phyloP scores from a whole-genome alignment of 2,113 vertebrate species.

The Hydrochoerus hydrochaeris region DNA sequence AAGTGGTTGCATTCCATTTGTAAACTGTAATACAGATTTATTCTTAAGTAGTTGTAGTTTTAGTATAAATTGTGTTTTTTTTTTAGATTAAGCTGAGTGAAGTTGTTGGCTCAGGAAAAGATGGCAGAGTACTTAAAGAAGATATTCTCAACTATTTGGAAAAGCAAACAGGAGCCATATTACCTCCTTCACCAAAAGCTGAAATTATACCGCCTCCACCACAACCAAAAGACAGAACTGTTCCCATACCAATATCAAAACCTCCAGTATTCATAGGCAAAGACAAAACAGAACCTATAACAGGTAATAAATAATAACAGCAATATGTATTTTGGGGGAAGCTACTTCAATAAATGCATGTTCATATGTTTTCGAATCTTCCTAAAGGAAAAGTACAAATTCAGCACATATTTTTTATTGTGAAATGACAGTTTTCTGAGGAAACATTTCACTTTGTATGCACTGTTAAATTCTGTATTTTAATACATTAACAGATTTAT shows the following conservation, averaged over 20 bases:
- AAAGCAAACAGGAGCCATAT: slow-evolving; percentile 97
- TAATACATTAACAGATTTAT: background rate
- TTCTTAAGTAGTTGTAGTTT: slow-evolving; percentile 39
- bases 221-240: slow-evolving; percentile 82
- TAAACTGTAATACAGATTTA: background rate
- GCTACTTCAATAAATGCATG: background rate
- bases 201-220: slow-evolving; percentile 89
- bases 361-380: background rate
- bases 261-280: slow-evolving; percentile 90
- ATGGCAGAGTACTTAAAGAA: slow-evolving; percentile 98
- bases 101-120: slow-evolving; percentile 95
- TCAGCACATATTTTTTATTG: background rate
- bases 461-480: background rate
- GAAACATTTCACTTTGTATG: background rate
- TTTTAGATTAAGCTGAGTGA: slow-evolving; percentile 97
- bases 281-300: slow-evolving; percentile 93
- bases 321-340: background rate
- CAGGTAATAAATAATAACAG: slow-evolving; percentile 87
- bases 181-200: slow-evolving; percentile 92
- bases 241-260: slow-evolving; percentile 79
- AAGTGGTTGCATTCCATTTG: background rate
- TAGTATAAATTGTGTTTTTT: slow-evolving; percentile 27
- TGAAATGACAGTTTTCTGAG: background rate
- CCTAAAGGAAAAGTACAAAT: background rate
- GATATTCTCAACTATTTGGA: slow-evolving; percentile 97